Conservation (phyloP, 2,888 invertebrate genomes). For the Coelogynopora nodosa region DNA sequence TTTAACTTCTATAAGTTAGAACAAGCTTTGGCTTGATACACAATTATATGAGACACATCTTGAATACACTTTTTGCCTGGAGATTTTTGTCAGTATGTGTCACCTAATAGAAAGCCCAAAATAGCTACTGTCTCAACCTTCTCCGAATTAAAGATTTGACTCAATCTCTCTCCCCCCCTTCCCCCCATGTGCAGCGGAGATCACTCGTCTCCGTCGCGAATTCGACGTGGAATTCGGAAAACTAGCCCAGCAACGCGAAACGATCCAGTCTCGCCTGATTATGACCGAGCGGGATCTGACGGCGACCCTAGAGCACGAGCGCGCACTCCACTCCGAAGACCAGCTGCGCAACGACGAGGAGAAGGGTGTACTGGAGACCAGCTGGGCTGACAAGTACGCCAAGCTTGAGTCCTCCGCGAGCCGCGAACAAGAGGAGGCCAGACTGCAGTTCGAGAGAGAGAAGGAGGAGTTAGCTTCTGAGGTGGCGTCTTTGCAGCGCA, state of each 20-base stretch:
- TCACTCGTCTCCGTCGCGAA: not conserved
- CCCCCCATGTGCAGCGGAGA: not conserved
- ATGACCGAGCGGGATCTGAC: not conserved
- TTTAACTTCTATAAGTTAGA: no score
- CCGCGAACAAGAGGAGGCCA: not conserved
- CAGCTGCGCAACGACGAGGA: not conserved
- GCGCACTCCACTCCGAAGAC: not conserved
- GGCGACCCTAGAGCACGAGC: not conserved
- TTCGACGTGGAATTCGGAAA: not conserved
- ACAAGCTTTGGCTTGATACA: no score
- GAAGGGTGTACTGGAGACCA: not conserved
- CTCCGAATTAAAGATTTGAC: no score
- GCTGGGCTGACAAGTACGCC: slow-evolving; percentile 14
- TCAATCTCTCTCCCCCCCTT: no score
- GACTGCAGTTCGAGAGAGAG: slow-evolving; percentile 69
- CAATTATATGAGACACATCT: no score
- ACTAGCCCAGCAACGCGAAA: not conserved
- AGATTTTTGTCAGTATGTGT: no score
- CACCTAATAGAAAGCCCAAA: no score
- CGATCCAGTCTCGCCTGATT: not conserved
- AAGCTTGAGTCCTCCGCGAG: not conserved
- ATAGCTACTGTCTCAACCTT: no score
- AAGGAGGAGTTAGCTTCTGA: slow-evolving; percentile 75
- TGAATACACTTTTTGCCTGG: no score
- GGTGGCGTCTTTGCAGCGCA: slow-evolving; percentile 74